These are phyloP conservation scores for Emesis furor DNA, from an alignment of 2,888 invertebrate genomes.

Conservation along the genomic window DNA sequence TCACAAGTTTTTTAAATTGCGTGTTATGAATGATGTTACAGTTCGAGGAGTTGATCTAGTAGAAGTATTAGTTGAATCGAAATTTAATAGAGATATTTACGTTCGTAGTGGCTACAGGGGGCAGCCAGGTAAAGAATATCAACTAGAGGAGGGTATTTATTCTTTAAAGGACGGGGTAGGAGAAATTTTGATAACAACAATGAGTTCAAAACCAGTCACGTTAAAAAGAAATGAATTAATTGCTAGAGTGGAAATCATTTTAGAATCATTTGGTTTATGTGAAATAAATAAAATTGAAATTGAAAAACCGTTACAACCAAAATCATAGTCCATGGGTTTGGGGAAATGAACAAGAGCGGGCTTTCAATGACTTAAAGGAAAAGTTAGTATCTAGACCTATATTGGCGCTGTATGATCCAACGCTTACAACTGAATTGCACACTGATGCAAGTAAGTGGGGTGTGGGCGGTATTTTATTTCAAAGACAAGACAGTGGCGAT, in stretches of 20 bases:
- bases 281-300: background rate
- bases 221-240: background rate
- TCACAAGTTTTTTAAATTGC: background rate
- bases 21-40: background rate
- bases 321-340: background rate
- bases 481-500: slow-evolving; percentile 56
- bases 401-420: slow-evolving; percentile 72
- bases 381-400: slow-evolving; percentile 59
- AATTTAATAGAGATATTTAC: slow-evolving; percentile 33
- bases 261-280: slow-evolving; percentile 1
- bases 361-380: slow-evolving; percentile 10
- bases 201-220: background rate
- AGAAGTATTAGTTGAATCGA: background rate
- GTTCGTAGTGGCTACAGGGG: slow-evolving; percentile 32
- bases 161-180: background rate
- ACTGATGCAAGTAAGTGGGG: slow-evolving; percentile 78
- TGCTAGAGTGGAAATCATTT: slow-evolving; percentile 1
- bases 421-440: slow-evolving; percentile 72
- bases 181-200: background rate
- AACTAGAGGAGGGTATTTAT: slow-evolving; percentile 33
- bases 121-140: slow-evolving; percentile 30
- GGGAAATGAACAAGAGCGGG: background rate
- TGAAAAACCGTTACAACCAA: background rate
- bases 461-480: slow-evolving; percentile 75
- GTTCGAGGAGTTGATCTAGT: background rate